Evolutionary conservation across 2,113 vertebrate genomes (phyloP), one percentile per base, ranked within the genome.

Genomic region (Puntigrus tetrazona): DNA sequence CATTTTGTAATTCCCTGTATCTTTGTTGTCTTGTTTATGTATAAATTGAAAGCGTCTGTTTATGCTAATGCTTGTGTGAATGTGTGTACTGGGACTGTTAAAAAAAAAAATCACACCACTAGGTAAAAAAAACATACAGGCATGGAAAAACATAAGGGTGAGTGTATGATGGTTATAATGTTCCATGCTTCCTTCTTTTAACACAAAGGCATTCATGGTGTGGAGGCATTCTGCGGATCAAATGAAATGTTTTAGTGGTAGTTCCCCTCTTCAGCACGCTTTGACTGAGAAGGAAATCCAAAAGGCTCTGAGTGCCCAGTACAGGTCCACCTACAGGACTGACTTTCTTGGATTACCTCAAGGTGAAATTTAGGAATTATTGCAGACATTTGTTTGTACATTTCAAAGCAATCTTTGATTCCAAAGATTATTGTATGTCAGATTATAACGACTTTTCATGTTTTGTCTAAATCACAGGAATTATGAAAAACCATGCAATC

Each of bases 341-440:
- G 94, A 96, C 87, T 96, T 94, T 90, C 89, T 94, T 86, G 92
- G 94, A 29, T 69, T 81, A 83, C 86, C 87, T 29, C 90, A 93
- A 94, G 94, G 95, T 96, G 89, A 36, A 78, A 25, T 72, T n/a
- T 72, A 55, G 47, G 45, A 78, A 31, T 80, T 50, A 41, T 75
- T 55, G 4, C 29, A 47, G 14, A 55, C 16, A 76, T 20, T 22
- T 22, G 29, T 76, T 6, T 31, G 31, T 50, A 31, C 7, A 50
- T 31, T 55, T 22, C 27, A 50, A 31, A 75, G 4, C 8, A 69
- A 20, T 45, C 7, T 75, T 47, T 67, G 31, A 3, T 36, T 69
- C 10, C 10, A 72, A 43, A 25, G 36, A 72, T 18, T 29, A 29
- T 27, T 65, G 14, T 65, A 65, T 38, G 36, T 72, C 36, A 41